phyloP scores from a whole-genome alignment of 2,113 vertebrate genomes.

The Alouatta palliata region DNA sequence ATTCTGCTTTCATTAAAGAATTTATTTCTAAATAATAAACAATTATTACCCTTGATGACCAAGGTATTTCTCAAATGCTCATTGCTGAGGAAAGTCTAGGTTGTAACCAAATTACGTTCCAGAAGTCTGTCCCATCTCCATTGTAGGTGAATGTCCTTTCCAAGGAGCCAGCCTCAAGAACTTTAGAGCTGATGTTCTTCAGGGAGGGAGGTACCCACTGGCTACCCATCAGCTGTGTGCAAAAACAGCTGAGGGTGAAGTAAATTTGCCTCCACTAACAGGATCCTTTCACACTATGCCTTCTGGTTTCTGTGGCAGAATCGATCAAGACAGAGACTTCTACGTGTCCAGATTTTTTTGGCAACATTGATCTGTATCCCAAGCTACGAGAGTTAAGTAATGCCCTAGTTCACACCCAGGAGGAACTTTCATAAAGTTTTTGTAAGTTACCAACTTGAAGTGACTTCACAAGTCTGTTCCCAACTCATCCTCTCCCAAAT shows the following conservation, averaged over 20 bases:
- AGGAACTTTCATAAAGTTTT: neutral
- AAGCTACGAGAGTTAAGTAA: neutral
- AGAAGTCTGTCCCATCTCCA: neutral
- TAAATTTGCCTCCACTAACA: neutral
- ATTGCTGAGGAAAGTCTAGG: neutral
- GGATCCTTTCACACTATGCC: neutral
- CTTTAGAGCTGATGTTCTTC: neutral
- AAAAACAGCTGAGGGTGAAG: neutral
- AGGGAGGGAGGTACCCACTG: neutral
- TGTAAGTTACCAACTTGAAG: neutral
- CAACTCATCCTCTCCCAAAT: neutral
- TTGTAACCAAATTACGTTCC: neutral
- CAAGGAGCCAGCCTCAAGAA: neutral
- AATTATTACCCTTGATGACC: neutral
- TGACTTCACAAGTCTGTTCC: neutral
- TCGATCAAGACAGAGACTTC: neutral
- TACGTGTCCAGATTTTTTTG: neutral
- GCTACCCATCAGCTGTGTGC: neutral
- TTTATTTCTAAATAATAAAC: neutral
- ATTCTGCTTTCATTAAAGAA: neutral
- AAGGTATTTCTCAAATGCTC: slow-evolving; percentile 15
- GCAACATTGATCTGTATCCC: neutral
- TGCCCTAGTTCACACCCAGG: neutral
- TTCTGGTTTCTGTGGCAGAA: neutral
- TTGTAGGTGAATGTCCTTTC: neutral